Base-by-base conservation (phyloP, 2,113 vertebrate genomes). In the Cepphus grylle region DNA sequence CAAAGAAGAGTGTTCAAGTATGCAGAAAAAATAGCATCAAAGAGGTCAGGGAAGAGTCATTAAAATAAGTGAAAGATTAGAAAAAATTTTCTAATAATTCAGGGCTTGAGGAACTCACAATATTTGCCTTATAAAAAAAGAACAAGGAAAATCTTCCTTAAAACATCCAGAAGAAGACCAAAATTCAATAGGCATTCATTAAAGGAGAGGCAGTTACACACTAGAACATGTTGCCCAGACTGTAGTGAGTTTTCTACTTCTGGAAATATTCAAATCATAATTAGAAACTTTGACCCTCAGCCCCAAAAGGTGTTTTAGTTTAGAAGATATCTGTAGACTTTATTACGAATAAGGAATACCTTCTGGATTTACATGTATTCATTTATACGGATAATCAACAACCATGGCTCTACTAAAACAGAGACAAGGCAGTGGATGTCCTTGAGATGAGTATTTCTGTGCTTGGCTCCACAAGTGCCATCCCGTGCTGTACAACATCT, bases 401-500 rank as follows among this genome's bases (percentile, higher is more conserved):
- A 43, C 20, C 2, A 19, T 2, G 4, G 38, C 47, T 81, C 66
- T 45, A 71, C 26, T 59, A 45, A 38, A 89, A 43, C 20, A 67
- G 17, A 49, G 5, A 83, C 10, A 71, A 62, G 18, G 19, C n/a
- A 70, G 12, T 3, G 26, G 34, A 83, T 19, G 36, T 62, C 62
- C 43, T 47, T 1, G 0, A 72, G 34, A 47, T 9, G 4, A 43
- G 23, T 38, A 40, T 16, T 30, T 74, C 52, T 2, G 3, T 49
- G 25, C 19, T 58, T 52, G 21, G 36, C 59, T 72, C 66, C 36
- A 47, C 38, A 49, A 80, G 18, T 20, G 40, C 34, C 49, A 50
- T 4, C 3, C 0, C 2, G 1, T 49, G 40, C 61, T 59, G 15
- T 36, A 79, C 47, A 69, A 17, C 56, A 80, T 50, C 58, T 63